phyloP scores from a whole-genome alignment of 2,888 invertebrate species.

The Rotaria sp. region DNA sequence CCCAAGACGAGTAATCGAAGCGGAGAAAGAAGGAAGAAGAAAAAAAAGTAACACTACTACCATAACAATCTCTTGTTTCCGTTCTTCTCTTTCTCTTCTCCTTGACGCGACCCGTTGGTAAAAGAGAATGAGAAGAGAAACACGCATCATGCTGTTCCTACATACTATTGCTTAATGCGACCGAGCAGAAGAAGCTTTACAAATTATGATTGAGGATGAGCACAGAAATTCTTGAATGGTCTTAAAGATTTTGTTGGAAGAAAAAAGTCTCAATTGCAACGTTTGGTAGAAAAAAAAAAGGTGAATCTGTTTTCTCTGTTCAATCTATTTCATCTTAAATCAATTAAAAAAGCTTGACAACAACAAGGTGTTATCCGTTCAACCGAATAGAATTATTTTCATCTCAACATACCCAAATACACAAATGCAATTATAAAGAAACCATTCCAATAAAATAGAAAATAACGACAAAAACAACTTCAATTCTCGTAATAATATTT shows the following conservation, averaged over 20 bases:
- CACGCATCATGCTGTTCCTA: background rate
- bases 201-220: background rate
- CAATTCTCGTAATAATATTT: too few species aligned
- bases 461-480: background rate
- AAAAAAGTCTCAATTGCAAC: background rate
- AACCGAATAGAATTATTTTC: background rate
- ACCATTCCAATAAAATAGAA: background rate
- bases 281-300: background rate
- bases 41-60: background rate
- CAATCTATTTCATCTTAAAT: background rate
- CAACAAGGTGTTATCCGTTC: background rate
- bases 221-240: background rate
- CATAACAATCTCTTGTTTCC: slow-evolving; percentile 3
- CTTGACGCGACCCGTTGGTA: background rate
- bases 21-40: slow-evolving; percentile 8
- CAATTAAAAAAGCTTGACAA: background rate
- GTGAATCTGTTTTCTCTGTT: background rate
- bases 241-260: background rate
- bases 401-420: background rate
- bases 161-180: background rate
- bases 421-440: background rate
- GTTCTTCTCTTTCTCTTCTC: background rate
- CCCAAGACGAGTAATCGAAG: background rate
- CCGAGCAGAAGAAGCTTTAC: background rate
- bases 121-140: background rate